Conservation (phyloP, 2,797 vertebrate species). For the Petrocephalus schoutedeni region DNA sequence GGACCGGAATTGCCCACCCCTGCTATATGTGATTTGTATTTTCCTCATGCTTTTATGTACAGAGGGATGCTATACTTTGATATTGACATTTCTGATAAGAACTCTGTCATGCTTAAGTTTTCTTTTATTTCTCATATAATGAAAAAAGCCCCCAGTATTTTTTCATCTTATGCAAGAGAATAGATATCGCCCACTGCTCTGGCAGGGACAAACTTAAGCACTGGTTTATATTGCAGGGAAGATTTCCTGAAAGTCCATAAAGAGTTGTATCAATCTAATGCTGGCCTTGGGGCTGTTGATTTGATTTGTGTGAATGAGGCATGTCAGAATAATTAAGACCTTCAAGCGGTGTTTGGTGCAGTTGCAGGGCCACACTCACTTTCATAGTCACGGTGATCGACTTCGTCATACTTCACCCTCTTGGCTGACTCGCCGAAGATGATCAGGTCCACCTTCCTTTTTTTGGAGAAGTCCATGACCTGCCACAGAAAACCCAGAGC, state of each 20-base stretch:
- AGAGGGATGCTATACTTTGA: not conserved
- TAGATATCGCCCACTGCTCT: not conserved
- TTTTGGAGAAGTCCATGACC: not conserved
- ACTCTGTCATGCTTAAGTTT: not conserved
- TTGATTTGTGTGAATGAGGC: not conserved
- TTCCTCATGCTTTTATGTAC: not conserved
- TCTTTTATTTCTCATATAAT: not conserved
- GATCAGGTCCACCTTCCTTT: conserved; percentile 1
- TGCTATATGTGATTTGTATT: not conserved
- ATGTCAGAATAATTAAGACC: not conserved
- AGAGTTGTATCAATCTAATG: not conserved
- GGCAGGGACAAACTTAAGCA: not conserved
- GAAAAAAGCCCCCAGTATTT: not conserved
- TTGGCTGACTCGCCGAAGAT: conserved; percentile 10
- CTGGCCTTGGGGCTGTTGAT: not conserved
- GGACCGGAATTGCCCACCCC: too few species aligned
- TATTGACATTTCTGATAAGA: not conserved
- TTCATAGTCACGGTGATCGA: not conserved
- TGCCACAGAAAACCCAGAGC: not conserved
- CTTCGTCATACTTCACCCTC: not conserved
- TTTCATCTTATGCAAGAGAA: not conserved
- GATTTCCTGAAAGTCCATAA: not conserved
- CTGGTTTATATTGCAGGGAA: not conserved
- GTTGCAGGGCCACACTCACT: not conserved
- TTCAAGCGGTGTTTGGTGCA: not conserved